phyloP scores from a whole-genome alignment of 2,113 vertebrate species.

The Pagrus major region DNA sequence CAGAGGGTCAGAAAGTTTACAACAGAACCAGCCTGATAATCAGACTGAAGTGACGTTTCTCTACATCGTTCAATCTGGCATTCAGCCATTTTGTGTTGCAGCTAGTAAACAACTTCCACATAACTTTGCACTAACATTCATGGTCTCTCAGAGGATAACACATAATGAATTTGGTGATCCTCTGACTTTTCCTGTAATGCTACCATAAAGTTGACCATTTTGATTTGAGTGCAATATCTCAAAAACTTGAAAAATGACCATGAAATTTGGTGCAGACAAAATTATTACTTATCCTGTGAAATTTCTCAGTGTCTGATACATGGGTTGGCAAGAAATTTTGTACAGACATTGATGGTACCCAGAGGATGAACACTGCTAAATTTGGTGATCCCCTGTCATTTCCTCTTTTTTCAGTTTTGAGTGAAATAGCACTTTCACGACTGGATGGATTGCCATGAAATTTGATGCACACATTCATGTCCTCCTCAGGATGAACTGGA shows the following conservation, averaged over 20 bases:
- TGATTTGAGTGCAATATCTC: no score
- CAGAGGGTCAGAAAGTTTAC: not conserved
- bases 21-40: not conserved
- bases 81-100: no score
- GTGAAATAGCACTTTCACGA: no score
- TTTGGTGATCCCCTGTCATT: not conserved
- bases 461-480: not conserved
- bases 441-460: no score
- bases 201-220: no score
- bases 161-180: not conserved
- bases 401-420: not conserved
- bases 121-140: not conserved
- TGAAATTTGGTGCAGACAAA: no score
- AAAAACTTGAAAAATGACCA: no score
- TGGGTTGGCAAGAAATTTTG: not conserved
- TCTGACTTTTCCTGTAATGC: not conserved
- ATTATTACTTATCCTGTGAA: not conserved
- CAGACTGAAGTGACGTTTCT: no score
- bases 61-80: no score
- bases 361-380: not conserved
- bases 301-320: not conserved
- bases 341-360: not conserved
- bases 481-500: not conserved
- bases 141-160: not conserved
- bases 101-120: no score